phyloP scores from a whole-genome alignment of 2,797 vertebrate species.

The Acipenser oxyrinchus region DNA sequence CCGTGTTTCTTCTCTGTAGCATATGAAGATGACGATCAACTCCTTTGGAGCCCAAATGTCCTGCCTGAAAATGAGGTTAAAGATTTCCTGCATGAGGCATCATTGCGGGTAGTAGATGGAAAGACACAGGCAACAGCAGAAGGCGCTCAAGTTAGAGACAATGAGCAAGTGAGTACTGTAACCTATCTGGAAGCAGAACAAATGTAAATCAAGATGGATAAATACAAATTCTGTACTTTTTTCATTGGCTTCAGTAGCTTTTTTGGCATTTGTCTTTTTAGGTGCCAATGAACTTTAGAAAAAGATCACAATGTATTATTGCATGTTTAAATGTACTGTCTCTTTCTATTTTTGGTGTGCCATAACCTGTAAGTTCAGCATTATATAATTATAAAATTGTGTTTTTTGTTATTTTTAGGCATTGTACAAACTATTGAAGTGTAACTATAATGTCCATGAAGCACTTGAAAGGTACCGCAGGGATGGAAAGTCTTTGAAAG shows the following conservation, averaged over 20 bases:
- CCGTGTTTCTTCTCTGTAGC: conserved; percentile 46
- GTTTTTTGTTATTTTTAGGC: conserved; percentile 56
- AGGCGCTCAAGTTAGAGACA: conserved; percentile 73
- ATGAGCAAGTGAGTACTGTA: conserved; percentile 72
- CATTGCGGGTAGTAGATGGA: conserved; percentile 67
- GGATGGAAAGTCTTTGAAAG: conserved; percentile 74
- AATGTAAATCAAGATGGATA: too few relatives aligned
- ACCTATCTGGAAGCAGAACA: too few relatives aligned
- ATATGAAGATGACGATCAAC: conserved; percentile 84
- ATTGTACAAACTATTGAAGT: conserved; percentile 83
- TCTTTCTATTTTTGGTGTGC: too few relatives aligned
- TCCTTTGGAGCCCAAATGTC: conserved; percentile 82
- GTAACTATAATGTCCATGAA: conserved; percentile 80
- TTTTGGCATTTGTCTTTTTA: too few relatives aligned
- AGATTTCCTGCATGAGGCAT: conserved; percentile 77
- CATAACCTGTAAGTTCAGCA: too few relatives aligned
- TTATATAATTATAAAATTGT: background rate
- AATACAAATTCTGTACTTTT: too few relatives aligned
- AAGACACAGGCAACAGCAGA: conserved; percentile 61
- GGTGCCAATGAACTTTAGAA: too few relatives aligned
- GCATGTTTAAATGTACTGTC: too few relatives aligned
- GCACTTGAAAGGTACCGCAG: conserved; percentile 78
- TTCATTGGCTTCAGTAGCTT: too few relatives aligned
- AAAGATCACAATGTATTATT: too few relatives aligned
- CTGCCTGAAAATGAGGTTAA: conserved; percentile 82